Evolutionary conservation across 2,113 vertebrate species (phyloP).

Genomic region (Sander lucioperca): DNA sequence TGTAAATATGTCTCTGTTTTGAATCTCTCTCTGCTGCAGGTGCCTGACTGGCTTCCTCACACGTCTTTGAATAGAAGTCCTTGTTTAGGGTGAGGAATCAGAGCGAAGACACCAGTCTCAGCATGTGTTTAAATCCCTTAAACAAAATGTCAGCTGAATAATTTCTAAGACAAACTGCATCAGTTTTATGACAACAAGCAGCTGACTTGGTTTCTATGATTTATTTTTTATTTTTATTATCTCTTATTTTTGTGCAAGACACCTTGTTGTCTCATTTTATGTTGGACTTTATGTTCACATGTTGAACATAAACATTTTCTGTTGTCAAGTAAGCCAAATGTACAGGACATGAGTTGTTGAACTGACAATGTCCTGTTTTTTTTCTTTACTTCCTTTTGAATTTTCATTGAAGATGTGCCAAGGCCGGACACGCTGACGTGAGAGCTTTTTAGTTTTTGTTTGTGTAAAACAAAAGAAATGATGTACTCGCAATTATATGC

Average conservation of each 20-base stretch:
- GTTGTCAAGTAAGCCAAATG: conserved; percentile 45
- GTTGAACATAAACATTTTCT: conserved; percentile 49
- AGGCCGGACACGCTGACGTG: conserved; percentile 19
- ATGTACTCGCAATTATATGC: not conserved
- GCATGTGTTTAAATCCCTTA: not conserved
- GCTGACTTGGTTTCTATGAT: not conserved
- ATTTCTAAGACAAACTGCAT: not conserved
- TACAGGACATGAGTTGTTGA: conserved; percentile 36
- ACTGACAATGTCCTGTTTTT: conserved; percentile 36
- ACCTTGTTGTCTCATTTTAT: not conserved
- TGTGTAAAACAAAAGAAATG: conserved; percentile 15
- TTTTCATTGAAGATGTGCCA: conserved; percentile 64
- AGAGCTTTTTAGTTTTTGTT: conserved; percentile 14
- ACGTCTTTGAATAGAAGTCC: conserved; percentile 4
- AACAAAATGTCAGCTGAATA: not conserved
- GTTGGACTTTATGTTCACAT: conserved; percentile 15
- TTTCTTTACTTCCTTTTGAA: conserved; percentile 25
- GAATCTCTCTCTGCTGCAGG: conserved; percentile 41
- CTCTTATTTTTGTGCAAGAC: conserved; percentile 7
- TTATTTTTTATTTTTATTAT: not conserved
- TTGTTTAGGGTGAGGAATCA: conserved; percentile 8
- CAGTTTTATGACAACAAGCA: not conserved
- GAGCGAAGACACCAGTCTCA: not conserved
- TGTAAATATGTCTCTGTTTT: conserved; percentile 16
- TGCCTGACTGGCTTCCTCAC: conserved; percentile 54